Base-by-base conservation (phyloP, 2,888 invertebrate species). In the Perithous albicinctus region DNA sequence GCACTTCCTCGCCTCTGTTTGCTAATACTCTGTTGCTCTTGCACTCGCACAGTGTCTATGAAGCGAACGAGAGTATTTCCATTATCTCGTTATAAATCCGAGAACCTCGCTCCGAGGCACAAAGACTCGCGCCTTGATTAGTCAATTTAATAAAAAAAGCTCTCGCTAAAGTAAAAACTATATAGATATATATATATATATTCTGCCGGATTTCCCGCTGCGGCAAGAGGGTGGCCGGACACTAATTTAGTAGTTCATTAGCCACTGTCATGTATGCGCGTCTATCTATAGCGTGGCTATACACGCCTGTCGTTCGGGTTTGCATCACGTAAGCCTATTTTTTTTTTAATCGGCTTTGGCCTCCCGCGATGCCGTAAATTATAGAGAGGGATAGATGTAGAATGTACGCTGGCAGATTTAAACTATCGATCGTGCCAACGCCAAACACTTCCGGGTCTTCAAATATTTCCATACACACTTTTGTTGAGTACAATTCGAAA, bases 221-320 rank as follows among this genome's bases (percentile, higher is more conserved):
- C 48, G 48, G 20, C 48, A 20, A 48, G 18, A 46, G 46, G 15
- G 15, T 20, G 3, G 20, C 20, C 7, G 10, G 18, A n/a, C 46
- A 32, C 35, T 69, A 67, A 69, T 76, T 69, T 61, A 20, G 38
- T 48, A 69, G 76, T 69, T 76, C 59, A 51, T 76, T 69, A 69
- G 59, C 46, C 61, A 51, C 38, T 38, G 46, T 67, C 38, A 48
- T 35, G 56, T 20, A 48, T 69, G 23, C 51, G 10, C 20, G 20
- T 20, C 51, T 51, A 51, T 51, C 23, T 23, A 10, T 51, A 51
- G 59, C 43, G 43, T 51, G 20, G n/a, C 43, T n/a, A n/a, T n/a
- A n/a, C 32, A 43, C 63, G 20, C 29, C 46, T 15, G n/a, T 12
- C 12, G 29, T 32, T 12, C 48, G 69, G 61, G 61, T 12, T 69